Evolutionary conservation across 35 echinoderm and acorn worm species (phyloP).

Genomic region (Strongylocentrotus purpuratus): DNA sequence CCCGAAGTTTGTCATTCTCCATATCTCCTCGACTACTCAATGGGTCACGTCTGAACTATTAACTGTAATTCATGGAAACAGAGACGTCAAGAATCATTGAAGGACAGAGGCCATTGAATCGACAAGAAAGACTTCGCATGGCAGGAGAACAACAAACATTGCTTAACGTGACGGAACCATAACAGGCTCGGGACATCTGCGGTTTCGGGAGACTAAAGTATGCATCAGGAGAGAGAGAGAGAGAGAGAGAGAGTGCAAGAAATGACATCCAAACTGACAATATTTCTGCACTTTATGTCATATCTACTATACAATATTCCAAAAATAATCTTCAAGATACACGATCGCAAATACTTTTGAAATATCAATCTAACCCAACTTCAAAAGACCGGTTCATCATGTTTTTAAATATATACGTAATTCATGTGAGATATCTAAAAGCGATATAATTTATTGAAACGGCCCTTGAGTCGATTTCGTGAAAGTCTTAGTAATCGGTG

Average conservation of each 20-base stretch:
- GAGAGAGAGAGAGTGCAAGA: not conserved
- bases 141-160: not conserved
- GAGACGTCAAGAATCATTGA: not conserved
- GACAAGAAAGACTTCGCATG: not conserved
- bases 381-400: too few species aligned
- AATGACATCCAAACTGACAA: not conserved
- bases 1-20: not conserved
- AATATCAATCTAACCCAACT: too few species aligned
- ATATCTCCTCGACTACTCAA: not conserved
- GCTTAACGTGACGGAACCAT: not conserved
- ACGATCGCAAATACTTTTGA: not conserved
- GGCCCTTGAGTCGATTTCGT: too few species aligned
- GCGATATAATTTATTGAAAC: too few species aligned
- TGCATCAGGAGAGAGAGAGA: not conserved
- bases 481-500: too few species aligned
- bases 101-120: not conserved
- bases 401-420: too few species aligned
- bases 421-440: too few species aligned
- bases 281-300: not conserved
- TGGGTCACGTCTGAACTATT: constrained; percentile 8
- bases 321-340: not conserved
- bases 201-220: not conserved
- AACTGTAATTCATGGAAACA: not conserved
- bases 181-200: not conserved
- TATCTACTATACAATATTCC: not conserved